phyloP scores from a whole-genome alignment of 2,888 invertebrate species.

The Phyllotreta striolata region DNA sequence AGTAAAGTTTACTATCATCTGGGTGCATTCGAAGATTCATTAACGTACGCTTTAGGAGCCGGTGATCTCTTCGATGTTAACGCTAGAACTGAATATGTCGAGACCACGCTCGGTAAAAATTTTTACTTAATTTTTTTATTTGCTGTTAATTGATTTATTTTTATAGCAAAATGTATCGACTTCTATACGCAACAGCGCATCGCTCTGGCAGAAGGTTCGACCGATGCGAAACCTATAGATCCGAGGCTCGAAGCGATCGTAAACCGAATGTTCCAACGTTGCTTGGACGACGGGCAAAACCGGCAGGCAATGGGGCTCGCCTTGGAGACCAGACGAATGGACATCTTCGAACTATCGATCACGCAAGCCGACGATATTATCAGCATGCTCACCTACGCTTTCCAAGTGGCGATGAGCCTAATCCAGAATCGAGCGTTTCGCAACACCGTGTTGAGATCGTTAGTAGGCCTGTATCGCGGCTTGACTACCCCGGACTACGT shows the following conservation, averaged over 20 bases:
- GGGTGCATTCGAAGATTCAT: slow-evolving; percentile 95
- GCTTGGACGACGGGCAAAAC: slow-evolving; percentile 93
- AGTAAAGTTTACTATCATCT: slow-evolving; percentile 99
- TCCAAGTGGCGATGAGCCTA: slow-evolving; percentile 95
- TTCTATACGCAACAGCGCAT: slow-evolving; percentile 91
- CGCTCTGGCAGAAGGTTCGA: slow-evolving; percentile 74
- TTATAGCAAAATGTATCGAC: slow-evolving; percentile 93
- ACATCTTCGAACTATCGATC: slow-evolving; percentile 93
- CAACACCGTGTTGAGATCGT: slow-evolving; percentile 85
- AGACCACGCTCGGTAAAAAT: slow-evolving; percentile 83
- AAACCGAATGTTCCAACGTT: slow-evolving; percentile 96
- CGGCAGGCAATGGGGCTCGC: slow-evolving; percentile 96
- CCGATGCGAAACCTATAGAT: slow-evolving; percentile 75
- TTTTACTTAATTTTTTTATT: neutral
- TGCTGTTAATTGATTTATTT: slow-evolving; percentile 19
- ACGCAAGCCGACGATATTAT: slow-evolving; percentile 89
- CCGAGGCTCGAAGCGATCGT: slow-evolving; percentile 90
- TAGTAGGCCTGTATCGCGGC: slow-evolving; percentile 90
- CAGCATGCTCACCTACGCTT: slow-evolving; percentile 93
- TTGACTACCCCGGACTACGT: slow-evolving; percentile 95
- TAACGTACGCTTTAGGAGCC: slow-evolving; percentile 97
- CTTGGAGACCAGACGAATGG: slow-evolving; percentile 95
- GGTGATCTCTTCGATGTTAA: slow-evolving; percentile 95
- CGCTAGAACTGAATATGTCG: slow-evolving; percentile 92
- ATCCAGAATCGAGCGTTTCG: slow-evolving; percentile 95